Evolutionary conservation across 2,113 vertebrate species (phyloP), one percentile per base, ranked within the genome.

Genomic region (Atlantisia rogersi): DNA sequence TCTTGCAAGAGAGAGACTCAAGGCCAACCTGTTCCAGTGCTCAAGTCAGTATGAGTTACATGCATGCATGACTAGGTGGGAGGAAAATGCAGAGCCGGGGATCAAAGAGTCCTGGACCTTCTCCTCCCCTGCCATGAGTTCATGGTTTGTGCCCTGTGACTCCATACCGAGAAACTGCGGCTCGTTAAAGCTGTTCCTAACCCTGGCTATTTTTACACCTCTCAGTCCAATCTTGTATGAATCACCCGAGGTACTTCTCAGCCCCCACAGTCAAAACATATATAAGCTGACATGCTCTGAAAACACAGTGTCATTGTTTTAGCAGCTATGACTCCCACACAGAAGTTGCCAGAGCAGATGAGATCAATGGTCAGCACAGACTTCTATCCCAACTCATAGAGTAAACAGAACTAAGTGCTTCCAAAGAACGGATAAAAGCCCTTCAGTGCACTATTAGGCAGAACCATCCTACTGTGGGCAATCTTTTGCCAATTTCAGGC

Each of bases 301-400:
- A 93, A 92, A 89, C 56, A 74, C 40, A 22, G 8, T 63, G 70
- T 69, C 93, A 90, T 85, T 82, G 67, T 88, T 92, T 77, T 28
- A 94, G 76, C 31, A 80, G 81, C 50, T 40, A 56, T 14, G 31
- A 91, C 46, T 95, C 90, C 75, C 59, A 95, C 85, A 82, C 24
- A 77, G 67, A 65, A 78, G 21, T 31, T 92, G 74, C 70, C 32
- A 69, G 67, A 80, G 52, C 4, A 15, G 55, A 82, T 59, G 64
- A 70, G 64, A 67, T 58, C 52, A 85, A 28, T 3, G 60, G 50
- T 50, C 59, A 88, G 59, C 28, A 88, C 14, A 69, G 19, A 26
- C 32, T 76, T 70, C 53, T 60, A 10, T 15, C 26, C 35, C 53
- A 91, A 1, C 62, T 73, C 35, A 11, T 15, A 50, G 12, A 68